These are phyloP conservation scores for Notarius lentiginosus DNA, from an alignment of 2,113 vertebrate genomes.

Conservation along the genomic window DNA sequence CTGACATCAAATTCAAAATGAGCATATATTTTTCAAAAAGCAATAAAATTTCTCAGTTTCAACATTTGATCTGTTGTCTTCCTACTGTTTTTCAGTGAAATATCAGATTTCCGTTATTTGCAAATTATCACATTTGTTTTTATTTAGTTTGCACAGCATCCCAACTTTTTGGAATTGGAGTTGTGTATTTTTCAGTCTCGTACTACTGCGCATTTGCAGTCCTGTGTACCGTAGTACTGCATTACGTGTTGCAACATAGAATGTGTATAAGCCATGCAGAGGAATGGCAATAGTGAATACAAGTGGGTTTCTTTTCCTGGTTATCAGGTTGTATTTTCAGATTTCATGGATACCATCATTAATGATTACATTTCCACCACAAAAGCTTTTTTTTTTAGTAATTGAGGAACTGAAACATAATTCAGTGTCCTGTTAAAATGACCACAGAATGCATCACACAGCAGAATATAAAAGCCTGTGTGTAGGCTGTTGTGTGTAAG, in stretches of 20 bases:
- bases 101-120: background rate
- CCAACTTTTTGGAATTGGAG: no score
- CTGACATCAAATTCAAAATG: no score
- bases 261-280: background rate
- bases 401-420: background rate
- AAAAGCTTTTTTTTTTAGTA: background rate
- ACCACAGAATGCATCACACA: background rate
- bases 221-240: background rate
- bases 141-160: background rate
- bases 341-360: background rate
- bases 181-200: background rate
- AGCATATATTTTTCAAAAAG: no score
- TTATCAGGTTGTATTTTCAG: background rate
- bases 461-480: background rate
- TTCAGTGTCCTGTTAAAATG: background rate
- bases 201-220: background rate
- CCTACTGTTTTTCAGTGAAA: no score
- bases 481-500: background rate
- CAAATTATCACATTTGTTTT: background rate
- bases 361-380: no score
- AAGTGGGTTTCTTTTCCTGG: no score
- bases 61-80: no score
- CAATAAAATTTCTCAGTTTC: no score
- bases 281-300: background rate
- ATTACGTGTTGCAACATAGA: background rate